A percentile compares a stretch with the other conserved stretches of the same genome.
Conservation (phyloP, 2,888 invertebrate species). For the Rhorus exstirpatorius region DNA sequence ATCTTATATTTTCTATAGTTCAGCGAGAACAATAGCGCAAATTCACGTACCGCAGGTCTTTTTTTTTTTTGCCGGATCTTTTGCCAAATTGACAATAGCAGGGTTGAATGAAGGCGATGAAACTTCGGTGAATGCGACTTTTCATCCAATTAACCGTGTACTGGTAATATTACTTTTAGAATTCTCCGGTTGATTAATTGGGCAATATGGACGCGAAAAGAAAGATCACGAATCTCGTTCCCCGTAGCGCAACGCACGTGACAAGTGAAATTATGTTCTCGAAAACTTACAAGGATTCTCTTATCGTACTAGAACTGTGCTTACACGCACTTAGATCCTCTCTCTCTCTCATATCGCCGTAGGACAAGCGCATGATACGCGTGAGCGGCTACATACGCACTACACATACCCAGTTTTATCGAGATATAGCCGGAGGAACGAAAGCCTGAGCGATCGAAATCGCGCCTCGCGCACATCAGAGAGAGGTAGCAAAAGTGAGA, state of each 20-base stretch:
- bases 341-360: constrained; percentile 8
- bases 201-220: neutral
- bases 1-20: constrained; percentile 11
- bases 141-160: neutral
- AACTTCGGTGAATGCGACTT: neutral
- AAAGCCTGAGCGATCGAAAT: constrained; percentile 40
- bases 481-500: neutral
- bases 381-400: neutral
- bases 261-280: constrained; percentile 32
- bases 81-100: constrained; percentile 41
- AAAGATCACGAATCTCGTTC: too few relatives aligned
- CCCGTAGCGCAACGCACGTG: neutral
- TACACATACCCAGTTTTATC: constrained; percentile 20
- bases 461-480: constrained; percentile 20
- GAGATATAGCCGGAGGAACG: constrained; percentile 32
- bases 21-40: constrained; percentile 54
- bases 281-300: constrained; percentile 3
- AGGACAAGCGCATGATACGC: constrained; percentile 15
- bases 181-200: neutral
- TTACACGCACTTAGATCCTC: constrained; percentile 49
- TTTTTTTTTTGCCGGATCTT: constrained; percentile 2
- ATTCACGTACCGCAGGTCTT: constrained; percentile 40
- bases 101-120: constrained; percentile 16
- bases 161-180: constrained; percentile 7
- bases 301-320: constrained; percentile 34